Base-by-base conservation (phyloP, 2,888 invertebrate genomes). In the Liposcelis brunnea region DNA sequence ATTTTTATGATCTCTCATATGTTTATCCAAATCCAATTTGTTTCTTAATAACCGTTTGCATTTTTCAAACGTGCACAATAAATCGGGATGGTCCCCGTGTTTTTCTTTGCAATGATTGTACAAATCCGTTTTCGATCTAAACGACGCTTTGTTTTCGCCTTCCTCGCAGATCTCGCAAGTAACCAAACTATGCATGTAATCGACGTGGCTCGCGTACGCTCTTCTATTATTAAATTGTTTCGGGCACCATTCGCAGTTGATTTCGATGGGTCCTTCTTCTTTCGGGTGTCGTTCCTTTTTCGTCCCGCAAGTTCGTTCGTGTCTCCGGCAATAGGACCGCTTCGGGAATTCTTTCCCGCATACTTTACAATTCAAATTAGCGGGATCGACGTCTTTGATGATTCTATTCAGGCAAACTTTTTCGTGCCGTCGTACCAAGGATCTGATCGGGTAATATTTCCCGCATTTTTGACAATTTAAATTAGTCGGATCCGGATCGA, bases 21-120 rank as follows among this genome's bases (percentile, higher is more conserved):
- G 73, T 7, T 64, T 60, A 42, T 64, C 59, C 12, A 71, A 55
- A 53, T 72, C 72, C 11, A 63, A 64, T 47, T 65, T 66, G 2
- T 65, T 66, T 8, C 73, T 60, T 45, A 73, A 61, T 4, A 72
- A 62, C 50, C 70, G 71, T 7, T 64, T 64, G 52, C 73, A 73
- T 43, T 55, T 61, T 6, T 52, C 54, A 10, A 58, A 50, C 14
- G 63, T 61, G 49, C 67, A 67, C 31, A 69, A 70, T 12, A 71
- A 58, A 49, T 72, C 63, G 2, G 69, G 67, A 53, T 71, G 68
- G 18, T 65, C 61, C 52, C 68, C 67, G 53, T 73, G 73, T 5
- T 50, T 49, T 12, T 50, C 48, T 26, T 50, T 47, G 36, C 35
- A 21, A 32, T 44, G 35, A 3, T 40, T 40, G 19, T 40, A 40